Base-by-base conservation (phyloP, 2,113 vertebrate genomes). In the Anoura caudifer region DNA sequence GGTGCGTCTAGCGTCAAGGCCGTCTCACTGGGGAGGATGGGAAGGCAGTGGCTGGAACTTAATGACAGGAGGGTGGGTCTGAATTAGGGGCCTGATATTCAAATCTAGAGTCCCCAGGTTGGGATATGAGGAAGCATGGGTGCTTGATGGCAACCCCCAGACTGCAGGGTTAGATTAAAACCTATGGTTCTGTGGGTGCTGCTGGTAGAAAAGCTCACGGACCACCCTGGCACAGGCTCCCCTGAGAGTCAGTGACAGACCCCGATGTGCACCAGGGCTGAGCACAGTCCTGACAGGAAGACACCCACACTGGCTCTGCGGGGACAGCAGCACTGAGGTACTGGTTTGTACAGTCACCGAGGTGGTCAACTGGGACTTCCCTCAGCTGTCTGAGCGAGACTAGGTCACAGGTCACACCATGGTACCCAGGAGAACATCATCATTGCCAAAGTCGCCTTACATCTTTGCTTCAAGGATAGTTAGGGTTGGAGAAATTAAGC, bases 281-380 rank as follows among this genome's bases (percentile, higher is more conserved):
- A 59, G 54, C 5, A 4, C 22, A 38, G 52, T 36, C 47, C 50
- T 4, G 3, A 13, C 6, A 41, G 52, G 8, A 28, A 56, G n/a
- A 81, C 26, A 41, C 15, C 24, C 22, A 41, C 20, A 28, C 54
- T 12, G 54, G 24, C 36, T 41, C 79, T 31, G 20, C 14, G 50
- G 33, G 36, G 54, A 61, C 79, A 61, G 54, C 79, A 31, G 19
- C 50, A 36, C 76, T 54, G 12, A 79, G 76, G 47, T 36, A 99
- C 94, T 98, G 98, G 70, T 98, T 99, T 81, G 98, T 99, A 33
- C 98, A 98, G 92, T 86, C 67, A 15, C 92, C 17, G 2, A 17
- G 11, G 61, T 5, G 13, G 31, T 36, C 28, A 38, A 15, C 33
- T 91, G 52, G n/a, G 24, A 61, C 73, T 63, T 22, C 31, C 24